Conservation (phyloP, 2,113 vertebrate species). For the Corythoichthys haematopterus region DNA sequence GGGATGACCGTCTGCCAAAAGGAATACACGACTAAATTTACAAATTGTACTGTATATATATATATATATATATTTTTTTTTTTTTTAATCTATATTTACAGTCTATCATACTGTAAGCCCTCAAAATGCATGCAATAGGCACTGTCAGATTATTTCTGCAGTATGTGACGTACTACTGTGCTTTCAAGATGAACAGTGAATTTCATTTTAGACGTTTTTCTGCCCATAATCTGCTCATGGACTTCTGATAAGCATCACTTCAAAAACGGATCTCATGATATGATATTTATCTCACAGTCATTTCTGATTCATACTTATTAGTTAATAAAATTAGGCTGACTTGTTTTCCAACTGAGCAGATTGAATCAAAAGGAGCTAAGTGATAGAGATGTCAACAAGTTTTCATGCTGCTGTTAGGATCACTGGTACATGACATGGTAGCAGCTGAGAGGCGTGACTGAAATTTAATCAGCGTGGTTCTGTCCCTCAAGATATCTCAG, state of each 20-base stretch:
- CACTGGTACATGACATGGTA: slow-evolving; percentile 7
- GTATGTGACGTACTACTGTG: background rate
- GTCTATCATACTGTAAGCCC: background rate
- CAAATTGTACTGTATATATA: no score
- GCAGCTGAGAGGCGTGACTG: slow-evolving; percentile 32
- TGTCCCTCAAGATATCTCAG: slow-evolving; percentile 28
- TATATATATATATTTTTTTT: no score
- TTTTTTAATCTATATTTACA: background rate
- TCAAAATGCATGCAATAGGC: background rate
- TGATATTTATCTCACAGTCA: slow-evolving; percentile 16
- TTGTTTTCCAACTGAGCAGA: slow-evolving; percentile 26
- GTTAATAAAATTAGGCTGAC: slow-evolving; percentile 32
- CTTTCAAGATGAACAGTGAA: background rate
- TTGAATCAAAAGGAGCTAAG: slow-evolving; percentile 16
- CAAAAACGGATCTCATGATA: slow-evolving; percentile 24
- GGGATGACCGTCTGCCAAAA: background rate
- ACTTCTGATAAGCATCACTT: background rate
- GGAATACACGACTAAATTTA: background rate
- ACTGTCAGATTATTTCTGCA: background rate
- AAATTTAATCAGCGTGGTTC: slow-evolving; percentile 28
- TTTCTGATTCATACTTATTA: slow-evolving; percentile 16
- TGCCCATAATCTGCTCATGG: background rate
- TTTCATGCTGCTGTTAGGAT: slow-evolving; percentile 15
- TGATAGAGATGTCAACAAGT: slow-evolving; percentile 34
- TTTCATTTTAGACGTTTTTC: background rate